Conservation (phyloP, 2,113 vertebrate genomes). For the Pelusios castaneus region DNA sequence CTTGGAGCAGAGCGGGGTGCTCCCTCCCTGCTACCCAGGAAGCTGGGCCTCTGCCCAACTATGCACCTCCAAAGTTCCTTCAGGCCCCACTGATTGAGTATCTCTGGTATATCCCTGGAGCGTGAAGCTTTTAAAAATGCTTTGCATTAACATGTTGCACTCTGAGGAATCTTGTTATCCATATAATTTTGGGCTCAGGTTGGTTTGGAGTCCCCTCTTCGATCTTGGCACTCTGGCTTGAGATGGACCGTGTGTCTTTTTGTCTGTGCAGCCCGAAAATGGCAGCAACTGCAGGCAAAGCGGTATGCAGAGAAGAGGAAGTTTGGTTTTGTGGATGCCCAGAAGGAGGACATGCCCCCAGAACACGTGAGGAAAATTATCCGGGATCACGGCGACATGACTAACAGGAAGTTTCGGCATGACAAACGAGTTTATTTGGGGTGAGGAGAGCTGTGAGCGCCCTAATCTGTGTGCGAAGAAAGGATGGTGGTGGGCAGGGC, state of each 20-base stretch:
- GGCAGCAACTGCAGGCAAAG: constrained; percentile 98
- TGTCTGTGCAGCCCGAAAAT: constrained; percentile 89
- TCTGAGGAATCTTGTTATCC: not conserved
- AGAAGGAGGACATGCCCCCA: constrained; percentile 99
- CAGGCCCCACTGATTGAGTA: too few relatives aligned
- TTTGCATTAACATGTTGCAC: not conserved
- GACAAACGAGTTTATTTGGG: constrained; percentile 98
- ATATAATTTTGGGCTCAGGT: not conserved
- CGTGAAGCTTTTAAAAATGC: not conserved
- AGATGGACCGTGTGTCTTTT: not conserved
- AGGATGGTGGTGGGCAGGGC: not conserved
- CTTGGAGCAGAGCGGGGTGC: too few relatives aligned
- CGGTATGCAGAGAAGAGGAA: constrained; percentile 98
- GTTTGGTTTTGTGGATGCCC: constrained; percentile 98
- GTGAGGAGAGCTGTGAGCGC: constrained; percentile 73
- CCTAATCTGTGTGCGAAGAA: not conserved
- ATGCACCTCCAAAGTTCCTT: too few relatives aligned
- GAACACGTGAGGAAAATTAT: constrained; percentile 99
- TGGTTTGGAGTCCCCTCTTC: not conserved
- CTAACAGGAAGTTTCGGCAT: constrained; percentile 97
- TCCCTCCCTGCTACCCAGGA: too few relatives aligned
- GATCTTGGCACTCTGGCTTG: not conserved
- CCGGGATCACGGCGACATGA: constrained; percentile 98
- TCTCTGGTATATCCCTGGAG: not conserved
- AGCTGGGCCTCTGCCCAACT: too few relatives aligned